These are phyloP conservation scores for Tangara arthus DNA, from an alignment of 2,797 vertebrate genomes.

Conservation along the genomic window DNA sequence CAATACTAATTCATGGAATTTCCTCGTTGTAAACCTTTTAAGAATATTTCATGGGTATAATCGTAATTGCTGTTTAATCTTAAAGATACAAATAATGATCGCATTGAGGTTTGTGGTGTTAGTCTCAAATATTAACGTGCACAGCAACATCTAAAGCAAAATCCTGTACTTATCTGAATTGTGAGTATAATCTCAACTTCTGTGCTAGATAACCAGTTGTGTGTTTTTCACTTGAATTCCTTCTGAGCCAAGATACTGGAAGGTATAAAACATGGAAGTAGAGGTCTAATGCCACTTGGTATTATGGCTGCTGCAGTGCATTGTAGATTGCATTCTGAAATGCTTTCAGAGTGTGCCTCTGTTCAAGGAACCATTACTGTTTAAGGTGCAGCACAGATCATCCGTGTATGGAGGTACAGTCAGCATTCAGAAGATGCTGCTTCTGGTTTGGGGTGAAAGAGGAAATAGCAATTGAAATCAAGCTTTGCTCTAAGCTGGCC, in stretches of 20 bases:
- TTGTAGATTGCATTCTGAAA: background rate
- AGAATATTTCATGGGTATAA: background rate
- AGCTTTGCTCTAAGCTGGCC: background rate
- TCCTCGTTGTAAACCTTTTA: background rate
- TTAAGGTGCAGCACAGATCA: background rate
- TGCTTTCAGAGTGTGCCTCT: background rate
- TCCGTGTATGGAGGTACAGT: accelerated
- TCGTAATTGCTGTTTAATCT: background rate
- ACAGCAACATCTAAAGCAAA: background rate
- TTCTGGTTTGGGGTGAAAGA: background rate
- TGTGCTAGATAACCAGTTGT: background rate
- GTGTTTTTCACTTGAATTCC: background rate
- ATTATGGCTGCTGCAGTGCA: accelerated
- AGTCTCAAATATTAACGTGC: background rate
- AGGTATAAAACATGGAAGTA: background rate
- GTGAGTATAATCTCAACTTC: background rate
- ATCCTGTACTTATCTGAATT: background rate
- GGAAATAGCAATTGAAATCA: background rate
- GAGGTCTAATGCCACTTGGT: background rate
- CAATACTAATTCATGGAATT: background rate
- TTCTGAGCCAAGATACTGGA: background rate
- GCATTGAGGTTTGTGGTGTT: background rate
- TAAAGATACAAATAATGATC: background rate
- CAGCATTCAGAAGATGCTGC: background rate
- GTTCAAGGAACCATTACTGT: background rate